Percentiles rank a stretch among this genome's conserved stretches.
These are phyloP conservation scores for Cacajao melanocephalus DNA, from an alignment of 2,797 vertebrate genomes.

Conservation along the genomic window DNA sequence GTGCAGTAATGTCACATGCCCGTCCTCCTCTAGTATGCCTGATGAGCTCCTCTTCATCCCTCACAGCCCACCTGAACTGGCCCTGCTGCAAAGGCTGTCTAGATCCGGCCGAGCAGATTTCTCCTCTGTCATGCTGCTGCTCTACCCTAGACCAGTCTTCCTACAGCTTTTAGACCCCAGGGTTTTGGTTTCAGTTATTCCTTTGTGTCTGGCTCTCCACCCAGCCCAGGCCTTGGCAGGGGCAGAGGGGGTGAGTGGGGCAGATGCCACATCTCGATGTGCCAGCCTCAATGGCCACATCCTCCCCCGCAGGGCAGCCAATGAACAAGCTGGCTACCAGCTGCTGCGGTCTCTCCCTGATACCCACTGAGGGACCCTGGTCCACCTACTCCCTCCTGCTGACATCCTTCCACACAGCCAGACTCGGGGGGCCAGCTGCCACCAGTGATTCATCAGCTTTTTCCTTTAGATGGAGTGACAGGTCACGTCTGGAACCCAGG, in stretches of 20 bases:
- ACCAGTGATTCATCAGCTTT: neutral
- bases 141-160: neutral
- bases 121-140: neutral
- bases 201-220: neutral
- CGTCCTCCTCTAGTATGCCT: neutral
- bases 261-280: rapidly evolving
- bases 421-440: neutral
- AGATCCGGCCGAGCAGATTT: neutral
- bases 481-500: neutral
- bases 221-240: neutral
- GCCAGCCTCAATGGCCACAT: neutral
- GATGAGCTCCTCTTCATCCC: neutral
- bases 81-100: neutral
- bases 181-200: neutral
- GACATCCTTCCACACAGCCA: neutral
- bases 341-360: too few relatives aligned
- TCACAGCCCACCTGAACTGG: neutral
- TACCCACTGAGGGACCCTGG: neutral
- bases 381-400: too few relatives aligned
- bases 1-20: rapidly evolving
- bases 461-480: neutral
- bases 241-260: neutral
- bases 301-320: neutral
- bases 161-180: neutral
- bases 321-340: neutral